These are phyloP conservation scores for Geotria australis DNA, from an alignment of 2,797 vertebrate species.

Conservation along the genomic window DNA sequence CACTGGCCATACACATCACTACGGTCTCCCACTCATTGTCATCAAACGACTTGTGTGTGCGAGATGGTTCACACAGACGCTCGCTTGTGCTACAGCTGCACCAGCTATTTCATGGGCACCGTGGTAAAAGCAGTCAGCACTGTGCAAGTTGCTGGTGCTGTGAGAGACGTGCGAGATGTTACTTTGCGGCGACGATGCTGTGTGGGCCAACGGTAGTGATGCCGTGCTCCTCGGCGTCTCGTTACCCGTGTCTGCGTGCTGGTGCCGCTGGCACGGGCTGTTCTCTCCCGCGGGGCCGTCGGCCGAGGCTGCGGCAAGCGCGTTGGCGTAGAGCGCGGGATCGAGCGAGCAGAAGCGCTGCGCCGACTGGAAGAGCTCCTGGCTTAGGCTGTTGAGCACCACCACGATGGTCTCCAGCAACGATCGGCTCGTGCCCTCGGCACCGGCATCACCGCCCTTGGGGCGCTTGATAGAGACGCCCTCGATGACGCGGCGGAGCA, in stretches of 20 bases:
- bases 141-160: no score
- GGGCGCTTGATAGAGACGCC: neutral
- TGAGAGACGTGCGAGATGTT: no score
- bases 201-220: no score
- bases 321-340: neutral
- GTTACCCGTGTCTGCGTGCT: neutral
- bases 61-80: no score
- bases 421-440: neutral
- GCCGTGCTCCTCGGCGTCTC: neutral
- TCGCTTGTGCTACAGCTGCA: no score
- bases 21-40: no score
- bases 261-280: neutral
- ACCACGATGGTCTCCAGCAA: neutral
- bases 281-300: neutral
- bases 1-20: no score
- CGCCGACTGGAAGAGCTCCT: neutral
- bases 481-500: neutral
- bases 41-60: no score
- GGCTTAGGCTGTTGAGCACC: neutral
- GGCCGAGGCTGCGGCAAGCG: neutral
- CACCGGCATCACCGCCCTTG: neutral
- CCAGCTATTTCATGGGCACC: no score
- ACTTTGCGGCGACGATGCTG: no score
- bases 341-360: neutral
- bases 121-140: no score